These are phyloP conservation scores for Synanthedon formicaeformis DNA, from an alignment of 2,888 invertebrate genomes.

Conservation along the genomic window DNA sequence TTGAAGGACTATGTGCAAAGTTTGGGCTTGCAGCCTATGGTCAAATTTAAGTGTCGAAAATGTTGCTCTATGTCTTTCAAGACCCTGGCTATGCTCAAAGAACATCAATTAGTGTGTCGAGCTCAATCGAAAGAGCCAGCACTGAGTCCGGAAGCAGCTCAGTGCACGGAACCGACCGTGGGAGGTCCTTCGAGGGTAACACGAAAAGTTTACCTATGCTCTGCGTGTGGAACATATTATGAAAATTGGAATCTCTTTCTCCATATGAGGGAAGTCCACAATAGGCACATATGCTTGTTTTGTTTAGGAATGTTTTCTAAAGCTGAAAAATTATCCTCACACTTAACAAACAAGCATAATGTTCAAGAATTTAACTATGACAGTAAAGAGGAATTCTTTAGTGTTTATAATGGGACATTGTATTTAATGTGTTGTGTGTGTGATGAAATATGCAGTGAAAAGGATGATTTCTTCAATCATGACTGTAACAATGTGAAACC, in stretches of 20 bases:
- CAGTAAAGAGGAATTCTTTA: constrained; percentile 76
- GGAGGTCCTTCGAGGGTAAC: constrained; percentile 72
- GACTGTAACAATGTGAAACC: constrained; percentile 72
- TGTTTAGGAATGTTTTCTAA: constrained; percentile 86
- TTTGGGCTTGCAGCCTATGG: constrained; percentile 77
- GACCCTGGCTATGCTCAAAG: constrained; percentile 75
- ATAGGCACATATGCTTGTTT: constrained; percentile 84
- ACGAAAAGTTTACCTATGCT: constrained; percentile 84
- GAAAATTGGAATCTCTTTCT: constrained; percentile 89
- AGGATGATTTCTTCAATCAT: constrained; percentile 82
- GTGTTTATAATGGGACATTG: constrained; percentile 75
- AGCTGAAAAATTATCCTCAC: constrained; percentile 82
- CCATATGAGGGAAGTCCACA: constrained; percentile 86
- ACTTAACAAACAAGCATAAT: constrained; percentile 83
- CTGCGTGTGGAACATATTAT: constrained; percentile 85
- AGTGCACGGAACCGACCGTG: constrained; percentile 35
- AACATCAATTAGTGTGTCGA: constrained; percentile 75
- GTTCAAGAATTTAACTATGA: constrained; percentile 78
- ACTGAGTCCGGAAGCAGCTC: constrained; percentile 47
- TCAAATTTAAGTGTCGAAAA: constrained; percentile 80
- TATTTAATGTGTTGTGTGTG: constrained; percentile 86
- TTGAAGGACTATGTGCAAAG: constrained; percentile 78
- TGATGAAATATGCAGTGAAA: constrained; percentile 81
- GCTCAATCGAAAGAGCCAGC: constrained; percentile 54
- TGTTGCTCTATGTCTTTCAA: constrained; percentile 78